Evolutionary conservation across 2,888 invertebrate species (phyloP).

Genomic region (Caenorhabditis virilis): DNA sequence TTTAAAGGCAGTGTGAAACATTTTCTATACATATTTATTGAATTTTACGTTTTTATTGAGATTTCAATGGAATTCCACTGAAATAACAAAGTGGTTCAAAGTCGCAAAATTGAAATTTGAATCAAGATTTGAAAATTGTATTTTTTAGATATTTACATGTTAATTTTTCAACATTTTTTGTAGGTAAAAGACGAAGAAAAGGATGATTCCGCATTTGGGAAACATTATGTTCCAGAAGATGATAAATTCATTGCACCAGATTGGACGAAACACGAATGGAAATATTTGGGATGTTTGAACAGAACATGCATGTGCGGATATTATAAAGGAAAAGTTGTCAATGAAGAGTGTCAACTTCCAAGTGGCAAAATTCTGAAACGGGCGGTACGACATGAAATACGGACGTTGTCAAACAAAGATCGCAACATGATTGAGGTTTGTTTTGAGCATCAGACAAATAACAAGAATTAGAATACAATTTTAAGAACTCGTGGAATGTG

Average conservation of each 20-base stretch:
- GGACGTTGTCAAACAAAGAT: constrained; percentile 46
- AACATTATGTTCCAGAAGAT: constrained; percentile 53
- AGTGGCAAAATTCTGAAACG: constrained; percentile 44
- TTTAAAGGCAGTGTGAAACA: no score
- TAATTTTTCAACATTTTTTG: no score
- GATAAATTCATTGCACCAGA: constrained; percentile 40
- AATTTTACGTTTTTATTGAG: no score
- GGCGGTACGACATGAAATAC: constrained; percentile 49
- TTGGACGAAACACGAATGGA: constrained; percentile 35
- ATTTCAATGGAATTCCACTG: no score
- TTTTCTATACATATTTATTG: no score
- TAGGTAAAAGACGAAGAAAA: constrained; percentile 40
- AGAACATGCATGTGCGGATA: constrained; percentile 54
- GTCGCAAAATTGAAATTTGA: not conserved
- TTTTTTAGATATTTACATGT: not conserved
- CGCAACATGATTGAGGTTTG: constrained; percentile 33
- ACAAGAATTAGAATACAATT: no score
- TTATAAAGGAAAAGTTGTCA: constrained; percentile 34
- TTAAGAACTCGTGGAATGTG: constrained; percentile 48
- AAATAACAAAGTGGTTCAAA: not conserved
- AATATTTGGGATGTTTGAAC: constrained; percentile 55
- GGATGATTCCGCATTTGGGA: constrained; percentile 45
- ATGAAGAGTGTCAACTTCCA: constrained; percentile 35
- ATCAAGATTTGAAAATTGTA: not conserved
- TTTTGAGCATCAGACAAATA: no score